These are phyloP conservation scores for Apis cerana DNA, from an alignment of 1,140 invertebrate genomes.

Conservation along the genomic window DNA sequence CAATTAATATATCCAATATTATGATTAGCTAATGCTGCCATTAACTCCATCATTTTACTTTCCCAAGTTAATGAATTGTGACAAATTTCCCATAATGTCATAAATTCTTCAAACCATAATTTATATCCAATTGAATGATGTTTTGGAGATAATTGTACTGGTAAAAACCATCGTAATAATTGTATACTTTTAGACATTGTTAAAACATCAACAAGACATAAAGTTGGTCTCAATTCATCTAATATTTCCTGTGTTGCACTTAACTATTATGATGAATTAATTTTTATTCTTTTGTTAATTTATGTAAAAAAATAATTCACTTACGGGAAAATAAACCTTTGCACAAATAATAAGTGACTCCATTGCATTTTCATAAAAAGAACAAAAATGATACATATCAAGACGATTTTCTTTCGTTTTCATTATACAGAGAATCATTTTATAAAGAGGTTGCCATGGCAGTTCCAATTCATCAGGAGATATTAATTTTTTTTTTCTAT, in stretches of 20 bases:
- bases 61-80: slow-evolving; percentile 88
- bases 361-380: slow-evolving; percentile 76
- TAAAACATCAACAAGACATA: slow-evolving; percentile 86
- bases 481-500: slow-evolving; percentile 89
- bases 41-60: slow-evolving; percentile 86
- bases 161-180: slow-evolving; percentile 89
- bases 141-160: slow-evolving; percentile 85
- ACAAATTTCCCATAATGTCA: slow-evolving; percentile 89
- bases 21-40: slow-evolving; percentile 87
- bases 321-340: slow-evolving; percentile 79
- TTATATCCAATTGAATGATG: slow-evolving; percentile 85
- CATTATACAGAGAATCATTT: slow-evolving; percentile 82
- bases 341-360: slow-evolving; percentile 65
- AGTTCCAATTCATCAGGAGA: slow-evolving; percentile 90
- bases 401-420: slow-evolving; percentile 79
- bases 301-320: slow-evolving; percentile 52
- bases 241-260: slow-evolving; percentile 93
- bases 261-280: slow-evolving; percentile 67
- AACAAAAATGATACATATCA: slow-evolving; percentile 85
- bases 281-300: slow-evolving; percentile 22
- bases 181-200: slow-evolving; percentile 84
- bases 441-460: slow-evolving; percentile 93
- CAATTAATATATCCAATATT: slow-evolving; percentile 94
- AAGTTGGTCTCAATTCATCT: slow-evolving; percentile 89
- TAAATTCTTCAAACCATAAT: slow-evolving; percentile 93